Evolutionary conservation across 2,888 invertebrate species (phyloP), one percentile per base, ranked within the genome.

Genomic region (Ramazzottius varieornatus): DNA sequence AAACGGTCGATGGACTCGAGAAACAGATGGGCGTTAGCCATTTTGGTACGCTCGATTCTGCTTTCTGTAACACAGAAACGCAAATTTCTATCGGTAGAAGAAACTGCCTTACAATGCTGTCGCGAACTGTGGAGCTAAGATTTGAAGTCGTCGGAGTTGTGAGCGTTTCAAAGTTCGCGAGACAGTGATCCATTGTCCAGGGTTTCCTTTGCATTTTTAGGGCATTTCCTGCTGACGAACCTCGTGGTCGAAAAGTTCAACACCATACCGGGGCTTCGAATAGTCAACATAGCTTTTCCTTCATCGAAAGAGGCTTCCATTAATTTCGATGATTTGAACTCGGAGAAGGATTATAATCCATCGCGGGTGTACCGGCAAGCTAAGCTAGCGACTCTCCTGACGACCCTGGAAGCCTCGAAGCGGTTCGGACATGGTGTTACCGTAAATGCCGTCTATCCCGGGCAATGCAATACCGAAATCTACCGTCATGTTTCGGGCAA

Each of bases 21-120:
- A 54, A 54, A 29, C 54, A 54, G 24, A 54, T 54, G 54, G 54
- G 54, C 20, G 54, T 54, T 29, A 54, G 54, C 29, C 54, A 54
- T 54, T 54, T 54, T 54, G 54, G 54, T 54, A 40, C 8, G 20
- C 13, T 13, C 20, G 8, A 8, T 40, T 20, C 13, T 40, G n/a
- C n/a, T n/a, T n/a, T n/a, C n/a, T n/a, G n/a, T n/a, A n/a, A n/a
- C n/a, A n/a, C n/a, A n/a, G n/a, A n/a, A n/a, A n/a, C n/a, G n/a
- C n/a, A n/a, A n/a, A n/a, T n/a, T n/a, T n/a, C n/a, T n/a, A n/a
- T n/a, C n/a, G n/a, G n/a, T n/a, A n/a, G n/a, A n/a, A n/a, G n/a
- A n/a, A n/a, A n/a, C n/a, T n/a, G n/a, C n/a, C n/a, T n/a, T n/a
- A n/a, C n/a, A n/a, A n/a, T n/a, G n/a, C n/a, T n/a, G n/a, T n/a